phyloP scores from a whole-genome alignment of 2,888 invertebrate genomes.

The Drosophila fungiperda region DNA sequence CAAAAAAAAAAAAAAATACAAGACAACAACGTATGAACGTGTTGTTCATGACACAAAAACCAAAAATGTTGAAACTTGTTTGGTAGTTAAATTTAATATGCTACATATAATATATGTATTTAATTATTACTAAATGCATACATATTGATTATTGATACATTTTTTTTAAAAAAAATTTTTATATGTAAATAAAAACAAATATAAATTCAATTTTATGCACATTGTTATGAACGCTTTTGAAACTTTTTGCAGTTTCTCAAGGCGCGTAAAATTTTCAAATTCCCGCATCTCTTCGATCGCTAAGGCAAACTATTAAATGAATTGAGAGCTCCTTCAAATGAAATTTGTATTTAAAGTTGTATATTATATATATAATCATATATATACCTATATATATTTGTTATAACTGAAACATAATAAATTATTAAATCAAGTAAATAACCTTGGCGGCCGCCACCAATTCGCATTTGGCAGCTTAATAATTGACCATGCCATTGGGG shows the following conservation, averaged over 20 bases:
- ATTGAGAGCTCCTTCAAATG: not conserved
- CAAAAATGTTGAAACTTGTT: constrained; percentile 40
- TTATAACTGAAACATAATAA: constrained; percentile 34
- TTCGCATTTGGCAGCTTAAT: constrained; percentile 24
- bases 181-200: constrained; percentile 51
- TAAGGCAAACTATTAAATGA: constrained; percentile 17
- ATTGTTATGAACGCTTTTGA: constrained; percentile 2
- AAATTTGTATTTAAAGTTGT: constrained; percentile 7
- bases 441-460: constrained; percentile 23
- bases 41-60: constrained; percentile 13
- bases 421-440: constrained; percentile 13
- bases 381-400: constrained; percentile 10
- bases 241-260: constrained; percentile 65
- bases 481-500: constrained; percentile 9
- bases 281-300: constrained; percentile 62
- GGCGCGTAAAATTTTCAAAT: constrained; percentile 56
- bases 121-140: constrained; percentile 45
- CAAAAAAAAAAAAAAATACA: constrained; percentile 5
- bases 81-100: constrained; percentile 47
- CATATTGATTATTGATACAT: constrained; percentile 29
- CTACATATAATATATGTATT: constrained; percentile 33
- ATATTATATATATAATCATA: constrained; percentile 3
- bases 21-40: not conserved
- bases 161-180: constrained; percentile 28
- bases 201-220: constrained; percentile 30